Conservation (phyloP, 1,140 invertebrate genomes). For the Anastrepha obliqua region DNA sequence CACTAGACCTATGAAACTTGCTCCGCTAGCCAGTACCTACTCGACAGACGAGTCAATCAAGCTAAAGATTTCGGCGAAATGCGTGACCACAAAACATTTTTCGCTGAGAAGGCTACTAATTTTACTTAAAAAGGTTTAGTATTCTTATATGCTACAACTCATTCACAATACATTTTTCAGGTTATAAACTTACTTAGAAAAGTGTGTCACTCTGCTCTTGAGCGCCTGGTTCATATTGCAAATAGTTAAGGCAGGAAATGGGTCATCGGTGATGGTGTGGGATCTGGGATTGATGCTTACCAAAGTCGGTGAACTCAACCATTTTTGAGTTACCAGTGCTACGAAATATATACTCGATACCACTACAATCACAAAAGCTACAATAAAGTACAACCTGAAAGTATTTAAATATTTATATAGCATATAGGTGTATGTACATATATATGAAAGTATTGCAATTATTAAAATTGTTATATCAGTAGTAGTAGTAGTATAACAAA, state of each 20-base stretch:
- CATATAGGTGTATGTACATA: background rate
- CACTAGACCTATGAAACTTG: no score
- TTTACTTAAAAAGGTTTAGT: no score
- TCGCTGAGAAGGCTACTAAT: no score
- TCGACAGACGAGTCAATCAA: no score
- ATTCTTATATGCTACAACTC: no score
- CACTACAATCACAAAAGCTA: constrained; percentile 43
- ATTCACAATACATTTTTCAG: no score
- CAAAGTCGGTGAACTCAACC: constrained; percentile 54
- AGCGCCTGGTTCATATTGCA: constrained; percentile 79
- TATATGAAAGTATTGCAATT: no score
- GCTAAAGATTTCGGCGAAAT: no score
- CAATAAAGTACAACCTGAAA: constrained; percentile 55
- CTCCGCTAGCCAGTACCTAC: no score
- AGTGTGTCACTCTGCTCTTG: background rate
- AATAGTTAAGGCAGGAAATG: constrained; percentile 57
- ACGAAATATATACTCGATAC: constrained; percentile 8
- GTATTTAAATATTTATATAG: constrained; percentile 5
- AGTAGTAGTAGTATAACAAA: no score
- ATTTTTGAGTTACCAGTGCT: constrained; percentile 44
- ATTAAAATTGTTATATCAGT: no score
- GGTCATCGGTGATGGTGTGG: constrained; percentile 45
- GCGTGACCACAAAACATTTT: no score
- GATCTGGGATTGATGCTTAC: constrained; percentile 52
- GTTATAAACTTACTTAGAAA: constrained; percentile 20